Evolutionary conservation across 1,140 invertebrate species (phyloP).

Genomic region (Megalonaias nervosa): DNA sequence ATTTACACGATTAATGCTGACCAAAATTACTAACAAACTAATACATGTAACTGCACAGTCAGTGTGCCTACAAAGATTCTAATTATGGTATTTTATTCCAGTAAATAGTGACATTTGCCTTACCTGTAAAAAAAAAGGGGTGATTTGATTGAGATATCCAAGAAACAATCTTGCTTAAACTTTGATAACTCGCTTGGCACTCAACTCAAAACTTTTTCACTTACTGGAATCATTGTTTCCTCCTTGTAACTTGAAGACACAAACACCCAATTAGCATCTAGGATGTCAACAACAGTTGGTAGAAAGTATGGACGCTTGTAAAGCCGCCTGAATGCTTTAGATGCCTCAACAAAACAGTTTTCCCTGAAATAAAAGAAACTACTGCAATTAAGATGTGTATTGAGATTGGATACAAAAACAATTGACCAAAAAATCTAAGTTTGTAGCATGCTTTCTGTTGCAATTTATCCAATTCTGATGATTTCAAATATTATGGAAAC

Average conservation of each 20-base stretch:
- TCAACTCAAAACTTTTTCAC: not conserved
- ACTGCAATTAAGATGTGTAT: too few species aligned
- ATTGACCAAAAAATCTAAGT: too few species aligned
- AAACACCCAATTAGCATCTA: constrained; percentile 86
- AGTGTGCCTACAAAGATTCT: not conserved
- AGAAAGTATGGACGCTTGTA: constrained; percentile 84
- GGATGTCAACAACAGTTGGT: constrained; percentile 81
- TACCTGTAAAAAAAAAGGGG: too few species aligned
- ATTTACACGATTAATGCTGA: too few species aligned
- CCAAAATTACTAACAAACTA: not conserved
- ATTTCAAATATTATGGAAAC: too few species aligned
- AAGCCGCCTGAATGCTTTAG: constrained; percentile 80
- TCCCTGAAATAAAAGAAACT: constrained; percentile 73
- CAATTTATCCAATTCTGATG: too few species aligned
- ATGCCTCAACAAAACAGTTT: constrained; percentile 84
- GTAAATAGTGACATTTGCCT: not conserved
- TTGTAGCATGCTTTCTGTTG: too few species aligned
- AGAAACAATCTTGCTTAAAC: not conserved
- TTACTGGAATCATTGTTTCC: constrained; percentile 80
- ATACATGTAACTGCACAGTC: not conserved
- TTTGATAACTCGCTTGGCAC: constrained; percentile 18
- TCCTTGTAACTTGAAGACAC: constrained; percentile 84
- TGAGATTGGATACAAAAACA: too few species aligned
- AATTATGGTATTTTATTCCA: not conserved
- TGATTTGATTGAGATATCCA: not conserved